Evolutionary conservation across 2,888 invertebrate genomes (phyloP), one percentile per base, ranked within the genome.

Genomic region (Temnothorax ravouxi): DNA sequence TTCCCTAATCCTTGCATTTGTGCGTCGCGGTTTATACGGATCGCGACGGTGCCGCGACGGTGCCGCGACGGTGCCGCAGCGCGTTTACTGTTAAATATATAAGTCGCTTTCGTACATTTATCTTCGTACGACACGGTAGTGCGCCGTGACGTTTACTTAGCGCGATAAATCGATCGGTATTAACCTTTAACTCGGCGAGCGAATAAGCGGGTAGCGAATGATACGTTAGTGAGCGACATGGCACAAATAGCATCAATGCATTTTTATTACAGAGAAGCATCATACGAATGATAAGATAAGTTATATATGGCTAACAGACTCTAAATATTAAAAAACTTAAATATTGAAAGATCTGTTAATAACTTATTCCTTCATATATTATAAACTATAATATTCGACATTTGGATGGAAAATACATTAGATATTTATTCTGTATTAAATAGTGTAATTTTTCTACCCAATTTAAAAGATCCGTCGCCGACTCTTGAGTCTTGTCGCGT

Each of bases 81-180:
- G 72, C 71, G 56, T 72, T 79, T 72, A 72, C 79, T 72, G 72
- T 80, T 71, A 80, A 80, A 80, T 72, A n/a, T n/a, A n/a, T n/a
- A 80, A 80, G 72, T 80, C 79, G 79, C 79, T 80, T 79, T 72
- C 79, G 21, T 47, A 44, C 79, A 80, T 72, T 72, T 72, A 80
- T 80, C 79, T 80, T 80, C 79, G 79, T 80, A 59, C 79, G 79
- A 59, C 79, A 79, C 79, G 79, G 71, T 72, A 59, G 71, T 72
- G 52, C 59, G 38, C 72, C 59, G 44, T 59, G 79, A 80, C 79
- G 79, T 80, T 80, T 80, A 80, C 79, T 80, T 80, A 72, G 41
- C 59, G 62, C 79, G 87, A 87, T 85, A 64, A 18, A 83, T 85
- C 87, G 85, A 29, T 50, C n/a, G 83, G 76, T 79, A 87, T 85